Percentiles rank a stretch among this genome's conserved stretches.
phyloP scores from a whole-genome alignment of 2,113 vertebrate genomes.

The Leucopsar rothschildi region DNA sequence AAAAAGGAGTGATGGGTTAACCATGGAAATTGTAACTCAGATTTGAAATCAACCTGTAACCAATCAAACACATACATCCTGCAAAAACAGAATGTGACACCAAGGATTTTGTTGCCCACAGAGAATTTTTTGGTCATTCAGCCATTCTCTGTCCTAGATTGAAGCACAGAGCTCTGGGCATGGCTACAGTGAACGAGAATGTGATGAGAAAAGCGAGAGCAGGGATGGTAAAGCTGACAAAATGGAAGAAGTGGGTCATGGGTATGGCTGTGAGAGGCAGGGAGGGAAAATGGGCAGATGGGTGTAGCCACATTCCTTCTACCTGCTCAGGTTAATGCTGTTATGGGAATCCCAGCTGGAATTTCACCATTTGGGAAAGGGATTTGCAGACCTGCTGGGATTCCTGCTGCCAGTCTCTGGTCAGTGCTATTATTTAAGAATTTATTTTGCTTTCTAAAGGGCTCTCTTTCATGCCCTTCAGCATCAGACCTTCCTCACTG shows the following conservation, averaged over 20 bases:
- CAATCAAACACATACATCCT: neutral
- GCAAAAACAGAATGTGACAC: neutral
- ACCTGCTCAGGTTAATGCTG: neutral
- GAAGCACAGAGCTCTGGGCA: neutral
- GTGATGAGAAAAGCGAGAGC: neutral
- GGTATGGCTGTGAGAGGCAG: neutral
- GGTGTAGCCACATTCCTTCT: conserved; percentile 1
- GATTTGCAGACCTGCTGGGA: neutral
- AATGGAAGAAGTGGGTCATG: neutral
- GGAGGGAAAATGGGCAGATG: neutral
- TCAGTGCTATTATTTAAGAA: neutral
- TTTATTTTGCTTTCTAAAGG: neutral
- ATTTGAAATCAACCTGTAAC: neutral
- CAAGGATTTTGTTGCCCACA: neutral
- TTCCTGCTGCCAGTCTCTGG: neutral
- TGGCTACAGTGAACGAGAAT: rapidly evolving
- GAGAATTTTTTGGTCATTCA: neutral
- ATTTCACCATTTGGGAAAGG: neutral
- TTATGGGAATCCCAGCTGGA: neutral
- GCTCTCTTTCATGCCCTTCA: neutral
- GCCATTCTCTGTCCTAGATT: neutral
- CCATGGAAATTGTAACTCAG: neutral
- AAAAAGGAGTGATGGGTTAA: neutral
- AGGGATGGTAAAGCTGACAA: neutral
- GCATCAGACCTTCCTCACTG: neutral